Evolutionary conservation across 2,113 vertebrate species (phyloP), one percentile per base, ranked within the genome.

Genomic region (Aix galericulata): DNA sequence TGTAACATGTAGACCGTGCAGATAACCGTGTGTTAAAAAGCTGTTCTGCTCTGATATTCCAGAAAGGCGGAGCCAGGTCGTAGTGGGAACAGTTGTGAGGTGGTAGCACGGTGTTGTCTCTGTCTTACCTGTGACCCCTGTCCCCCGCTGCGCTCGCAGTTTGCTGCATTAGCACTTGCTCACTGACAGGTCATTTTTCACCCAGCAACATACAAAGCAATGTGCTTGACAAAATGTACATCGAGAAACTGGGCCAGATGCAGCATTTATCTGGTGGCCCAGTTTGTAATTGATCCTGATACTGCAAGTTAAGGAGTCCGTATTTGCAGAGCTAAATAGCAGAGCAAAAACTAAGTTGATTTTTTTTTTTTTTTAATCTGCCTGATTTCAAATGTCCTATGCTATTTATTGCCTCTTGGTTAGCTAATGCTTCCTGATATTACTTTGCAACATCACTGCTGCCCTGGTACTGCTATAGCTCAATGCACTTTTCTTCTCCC

Each of bases 21-120:
- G 69, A 14, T 44, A 38, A 79, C n/a, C 6, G 16, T 62, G 31
- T 42, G 25, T 46, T 77, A 60, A 52, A 29, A 80, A 72, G 17
- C 0, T 0, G 1, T 17, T 6, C n/a, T 90, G 36, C 29, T 55
- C 38, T 29, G 22, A 21, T 48, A 34, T 15, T 9, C 26, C n/a
- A 58, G 77, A 38, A 80, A 27, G 42, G 25, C 46, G 75, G 56
- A 75, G 56, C 36, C 20, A n/a, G 31, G 23, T 5, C 58, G 46
- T 23, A 5, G 4, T 59, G 68, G 84, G 42, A 50, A 13, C 44
- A 17, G 53, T 8, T 81, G 55, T 36, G 46, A 1, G 4, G 11
- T 12, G 17, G 44, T 34, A 74, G 17, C 48, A 25, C 32, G 29
- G 32, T 7, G 50, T 23, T 94, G 48, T 18, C 48, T 55, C 46